Percentiles rank a stretch among this genome's conserved stretches.
These are phyloP conservation scores for Euzophera pinguis DNA, from an alignment of 2,888 invertebrate genomes.

Conservation along the genomic window DNA sequence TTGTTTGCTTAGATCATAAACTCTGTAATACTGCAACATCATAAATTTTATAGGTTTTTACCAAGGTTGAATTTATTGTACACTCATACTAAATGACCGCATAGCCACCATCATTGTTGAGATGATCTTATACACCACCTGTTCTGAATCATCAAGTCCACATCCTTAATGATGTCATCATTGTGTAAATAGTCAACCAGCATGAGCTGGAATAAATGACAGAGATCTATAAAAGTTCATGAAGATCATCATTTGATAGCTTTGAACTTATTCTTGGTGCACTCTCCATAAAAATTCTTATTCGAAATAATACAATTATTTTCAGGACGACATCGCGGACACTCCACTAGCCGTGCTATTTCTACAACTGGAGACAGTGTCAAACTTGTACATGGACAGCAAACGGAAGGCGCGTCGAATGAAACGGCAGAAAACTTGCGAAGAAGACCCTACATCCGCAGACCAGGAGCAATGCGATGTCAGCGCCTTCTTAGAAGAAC, in stretches of 20 bases:
- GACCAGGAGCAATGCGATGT: constrained; percentile 44
- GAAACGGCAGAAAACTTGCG: constrained; percentile 60
- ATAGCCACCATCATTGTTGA: not conserved
- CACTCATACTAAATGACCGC: not conserved
- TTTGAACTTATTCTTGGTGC: too few relatives aligned
- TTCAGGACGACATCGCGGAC: constrained; percentile 69
- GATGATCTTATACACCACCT: constrained; percentile 7
- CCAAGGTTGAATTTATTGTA: not conserved
- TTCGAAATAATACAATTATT: too few relatives aligned
- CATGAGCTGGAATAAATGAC: not conserved
- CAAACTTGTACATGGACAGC: constrained; percentile 54
- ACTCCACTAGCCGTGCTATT: constrained; percentile 68
- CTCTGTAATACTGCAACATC: not conserved
- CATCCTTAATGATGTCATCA: not conserved
- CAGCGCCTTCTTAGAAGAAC: constrained; percentile 44
- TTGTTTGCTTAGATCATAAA: not conserved
- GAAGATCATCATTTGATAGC: too few relatives aligned
- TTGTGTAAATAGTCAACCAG: not conserved
- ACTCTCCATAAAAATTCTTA: too few relatives aligned
- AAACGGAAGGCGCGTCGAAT: constrained; percentile 54
- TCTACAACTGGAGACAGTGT: constrained; percentile 64
- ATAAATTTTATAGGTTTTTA: not conserved
- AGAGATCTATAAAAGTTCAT: too few relatives aligned
- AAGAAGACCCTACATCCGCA: constrained; percentile 35
- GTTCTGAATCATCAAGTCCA: not conserved